Base-by-base conservation (phyloP, 2,113 vertebrate genomes). In the Suncus etruscus region DNA sequence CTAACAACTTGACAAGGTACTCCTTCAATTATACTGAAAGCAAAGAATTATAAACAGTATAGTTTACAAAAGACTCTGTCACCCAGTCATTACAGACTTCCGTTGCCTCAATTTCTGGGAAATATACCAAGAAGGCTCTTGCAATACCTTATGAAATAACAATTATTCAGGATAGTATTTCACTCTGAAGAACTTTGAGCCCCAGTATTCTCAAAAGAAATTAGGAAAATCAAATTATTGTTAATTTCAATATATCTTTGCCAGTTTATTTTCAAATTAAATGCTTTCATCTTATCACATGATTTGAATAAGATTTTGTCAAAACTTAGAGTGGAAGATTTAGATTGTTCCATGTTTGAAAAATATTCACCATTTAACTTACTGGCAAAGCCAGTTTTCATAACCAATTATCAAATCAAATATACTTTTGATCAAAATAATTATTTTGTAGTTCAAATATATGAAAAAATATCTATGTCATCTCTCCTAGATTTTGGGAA, bases 1-100 rank as follows among this genome's bases (percentile, higher is more conserved):
- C 95, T 92, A 94, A 83, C 48, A 88, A 65, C 14, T 87, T 89
- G 78, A 92, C 29, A 68, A 84, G 22, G 48, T 89, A n/a, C 20
- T 82, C 54, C 66, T 92, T 88, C 69, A 47, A 32, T 68, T 87
- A 73, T 58, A 80, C n/a, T 76, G 65, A 91, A 89, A 94, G 80
- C 75, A 90, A 85, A 87, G 75, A 92, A 76, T 88, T 82, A 73
- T 63, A 68, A 84, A 74, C 61, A 86, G 73, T n/a, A 16, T 89
- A 31, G 45, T 32, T 77, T 89, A 27, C 15, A 11, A 78, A 91
- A 88, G 50, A 8, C 68, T 73, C 74, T 87, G 61, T 77, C 86
- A 80, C 79, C 48, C 51, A 77, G 39, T 86, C 75, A 47, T 76
- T 87, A 90, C 1, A 85, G 25, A 73, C 83, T 69, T 51, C 83